phyloP scores from a whole-genome alignment of 2,113 vertebrate species.

The Clinocottus analis region DNA sequence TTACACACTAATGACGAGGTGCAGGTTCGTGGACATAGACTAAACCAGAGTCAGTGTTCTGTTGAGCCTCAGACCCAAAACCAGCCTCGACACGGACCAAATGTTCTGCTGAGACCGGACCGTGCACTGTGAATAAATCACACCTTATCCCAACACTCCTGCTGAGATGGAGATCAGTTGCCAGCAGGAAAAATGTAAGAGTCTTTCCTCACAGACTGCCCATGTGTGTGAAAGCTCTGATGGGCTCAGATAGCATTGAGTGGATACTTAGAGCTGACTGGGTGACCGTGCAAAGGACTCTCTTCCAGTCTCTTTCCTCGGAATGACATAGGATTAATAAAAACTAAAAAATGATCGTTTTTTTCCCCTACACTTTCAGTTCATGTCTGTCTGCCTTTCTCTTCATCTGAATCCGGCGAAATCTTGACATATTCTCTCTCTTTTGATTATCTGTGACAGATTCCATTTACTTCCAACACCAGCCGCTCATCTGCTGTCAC shows the following conservation, averaged over 20 bases:
- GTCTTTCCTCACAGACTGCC: constrained; percentile 13
- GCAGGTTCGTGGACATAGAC: background rate
- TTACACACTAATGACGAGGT: background rate
- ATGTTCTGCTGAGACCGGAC: background rate
- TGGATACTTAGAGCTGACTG: constrained; percentile 18
- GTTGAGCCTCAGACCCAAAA: background rate
- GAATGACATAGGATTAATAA: constrained; percentile 32
- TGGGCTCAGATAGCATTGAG: constrained; percentile 20
- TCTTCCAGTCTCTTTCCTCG: constrained; percentile 2
- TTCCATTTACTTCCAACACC: constrained; percentile 63
- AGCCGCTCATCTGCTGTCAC: constrained; percentile 61
- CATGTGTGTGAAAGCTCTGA: constrained; percentile 38
- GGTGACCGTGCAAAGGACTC: constrained; percentile 5
- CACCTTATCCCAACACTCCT: constrained; percentile 22
- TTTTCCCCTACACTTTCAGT: background rate
- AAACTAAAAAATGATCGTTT: constrained; percentile 3
- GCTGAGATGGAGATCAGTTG: constrained; percentile 39
- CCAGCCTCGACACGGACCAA: background rate
- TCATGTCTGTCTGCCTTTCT: background rate
- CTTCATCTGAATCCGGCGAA: background rate
- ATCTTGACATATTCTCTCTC: constrained; percentile 10
- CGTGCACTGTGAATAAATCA: constrained; percentile 30
- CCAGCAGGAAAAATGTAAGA: constrained; percentile 28
- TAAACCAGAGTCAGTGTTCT: background rate
- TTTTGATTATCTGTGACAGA: constrained; percentile 57